Evolutionary conservation across 2,888 invertebrate genomes (phyloP).

Genomic region (Mythimna albipuncta): DNA sequence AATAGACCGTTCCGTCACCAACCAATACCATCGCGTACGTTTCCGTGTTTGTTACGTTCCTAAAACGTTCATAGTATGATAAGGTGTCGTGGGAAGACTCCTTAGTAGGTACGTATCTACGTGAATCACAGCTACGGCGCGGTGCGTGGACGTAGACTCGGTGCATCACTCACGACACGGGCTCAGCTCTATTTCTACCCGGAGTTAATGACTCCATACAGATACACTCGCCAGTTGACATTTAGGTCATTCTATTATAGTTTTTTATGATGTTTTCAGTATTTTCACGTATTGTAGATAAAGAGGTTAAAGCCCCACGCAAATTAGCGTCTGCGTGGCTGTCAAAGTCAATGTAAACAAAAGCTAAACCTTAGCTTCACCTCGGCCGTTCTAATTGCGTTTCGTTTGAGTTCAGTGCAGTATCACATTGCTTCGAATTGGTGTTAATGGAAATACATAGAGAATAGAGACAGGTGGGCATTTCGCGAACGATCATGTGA

Average conservation of each 20-base stretch:
- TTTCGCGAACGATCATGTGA: conserved; percentile 44
- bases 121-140: conserved; percentile 47
- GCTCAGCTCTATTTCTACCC: conserved; percentile 77
- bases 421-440: conserved; percentile 15
- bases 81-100: too few relatives aligned
- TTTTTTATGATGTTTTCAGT: conserved; percentile 64
- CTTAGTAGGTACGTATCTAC: background rate
- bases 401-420: conserved; percentile 22
- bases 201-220: conserved; percentile 83
- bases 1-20: too few relatives aligned
- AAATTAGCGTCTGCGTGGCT: conserved; percentile 44
- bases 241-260: conserved; percentile 82
- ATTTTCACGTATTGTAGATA: conserved; percentile 44
- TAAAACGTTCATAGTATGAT: too few relatives aligned
- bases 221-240: conserved; percentile 78
- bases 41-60: too few relatives aligned
- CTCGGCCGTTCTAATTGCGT: conserved; percentile 9
- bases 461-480: conserved; percentile 23
- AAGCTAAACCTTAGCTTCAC: conserved; percentile 29
- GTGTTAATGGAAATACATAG: conserved; percentile 27
- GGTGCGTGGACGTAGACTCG: conserved; percentile 6
- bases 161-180: conserved; percentile 25
- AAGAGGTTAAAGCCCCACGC: conserved; percentile 57
- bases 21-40: too few relatives aligned
- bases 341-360: conserved; percentile 61